phyloP scores from a whole-genome alignment of 64 coral and sea anemone genomes.

The Platygyra sinensis region DNA sequence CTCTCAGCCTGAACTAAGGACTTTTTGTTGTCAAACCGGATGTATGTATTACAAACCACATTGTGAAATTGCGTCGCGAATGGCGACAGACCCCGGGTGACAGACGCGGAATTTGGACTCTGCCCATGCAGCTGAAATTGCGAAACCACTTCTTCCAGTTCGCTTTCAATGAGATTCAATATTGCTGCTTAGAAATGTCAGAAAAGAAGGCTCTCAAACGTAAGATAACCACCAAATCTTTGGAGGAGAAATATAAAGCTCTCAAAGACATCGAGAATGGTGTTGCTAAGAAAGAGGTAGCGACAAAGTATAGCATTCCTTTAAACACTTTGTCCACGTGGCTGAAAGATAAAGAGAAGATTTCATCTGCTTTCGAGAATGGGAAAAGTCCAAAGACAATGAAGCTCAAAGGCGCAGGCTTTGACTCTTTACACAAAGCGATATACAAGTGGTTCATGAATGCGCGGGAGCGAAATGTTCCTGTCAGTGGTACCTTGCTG shows the following conservation, averaged over 20 bases:
- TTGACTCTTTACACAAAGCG: constrained; percentile 41
- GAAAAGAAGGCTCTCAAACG: constrained; percentile 46
- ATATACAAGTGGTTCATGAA: constrained; percentile 66
- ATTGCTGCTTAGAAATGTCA: constrained; percentile 60
- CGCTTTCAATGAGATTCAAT: constrained; percentile 55
- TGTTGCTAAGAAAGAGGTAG: constrained; percentile 42
- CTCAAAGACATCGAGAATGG: constrained; percentile 66
- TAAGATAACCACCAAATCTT: constrained; percentile 54
- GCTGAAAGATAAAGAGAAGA: constrained; percentile 65
- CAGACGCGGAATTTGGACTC: background rate
- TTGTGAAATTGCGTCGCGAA: constrained; percentile 22
- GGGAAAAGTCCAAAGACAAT: constrained; percentile 54
- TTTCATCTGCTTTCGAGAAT: constrained; percentile 63
- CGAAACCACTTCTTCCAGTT: constrained; percentile 31
- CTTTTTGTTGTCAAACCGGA: constrained; percentile 11
- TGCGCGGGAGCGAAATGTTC: constrained; percentile 52
- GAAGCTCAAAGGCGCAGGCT: constrained; percentile 53
- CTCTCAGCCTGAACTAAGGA: background rate
- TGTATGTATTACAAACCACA: background rate
- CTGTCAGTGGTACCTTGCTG: constrained; percentile 55
- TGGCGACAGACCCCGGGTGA: background rate
- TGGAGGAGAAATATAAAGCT: constrained; percentile 59
- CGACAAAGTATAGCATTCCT: constrained; percentile 57
- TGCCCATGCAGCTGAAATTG: background rate
- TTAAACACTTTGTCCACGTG: constrained; percentile 61